Percentiles rank a stretch among this genome's conserved stretches.
Evolutionary conservation across 2,113 vertebrate genomes (phyloP).

Genomic region (Campylomormyrus numenius): DNA sequence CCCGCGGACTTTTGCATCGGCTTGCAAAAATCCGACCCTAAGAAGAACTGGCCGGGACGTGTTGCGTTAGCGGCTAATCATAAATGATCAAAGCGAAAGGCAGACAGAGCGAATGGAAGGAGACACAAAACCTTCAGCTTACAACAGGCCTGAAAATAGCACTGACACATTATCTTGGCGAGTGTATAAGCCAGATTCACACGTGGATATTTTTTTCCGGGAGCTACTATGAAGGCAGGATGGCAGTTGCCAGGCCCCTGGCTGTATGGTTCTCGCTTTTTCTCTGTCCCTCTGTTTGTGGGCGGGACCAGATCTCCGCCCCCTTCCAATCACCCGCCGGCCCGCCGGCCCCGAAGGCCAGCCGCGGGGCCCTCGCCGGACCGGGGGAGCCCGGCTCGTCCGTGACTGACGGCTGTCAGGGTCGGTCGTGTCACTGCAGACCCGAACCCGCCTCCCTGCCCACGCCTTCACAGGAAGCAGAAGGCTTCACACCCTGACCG

Average conservation of each 20-base stretch:
- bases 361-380: not conserved
- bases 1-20: not conserved
- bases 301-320: not conserved
- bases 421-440: conserved; percentile 33
- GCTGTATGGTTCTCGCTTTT: not conserved
- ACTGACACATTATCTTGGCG: conserved; percentile 2
- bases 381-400: conserved; percentile 11
- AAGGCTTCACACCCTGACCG: not conserved
- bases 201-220: conserved; percentile 9
- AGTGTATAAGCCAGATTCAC: not conserved
- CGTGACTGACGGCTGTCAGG: conserved; percentile 44
- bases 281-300: not conserved
- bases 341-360: not conserved
- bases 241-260: not conserved
- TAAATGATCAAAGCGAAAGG: not conserved
- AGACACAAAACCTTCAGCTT: not conserved
- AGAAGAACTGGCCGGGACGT: not conserved
- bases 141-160: not conserved
- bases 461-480: conserved; percentile 11
- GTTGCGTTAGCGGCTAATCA: not conserved
- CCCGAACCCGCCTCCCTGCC: conserved; percentile 19
- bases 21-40: not conserved
- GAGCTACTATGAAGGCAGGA: conserved; percentile 1
- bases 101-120: not conserved
- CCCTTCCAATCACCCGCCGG: not conserved